Base-by-base conservation (phyloP, 2,113 vertebrate species). In the Microtus ochrogaster region DNA sequence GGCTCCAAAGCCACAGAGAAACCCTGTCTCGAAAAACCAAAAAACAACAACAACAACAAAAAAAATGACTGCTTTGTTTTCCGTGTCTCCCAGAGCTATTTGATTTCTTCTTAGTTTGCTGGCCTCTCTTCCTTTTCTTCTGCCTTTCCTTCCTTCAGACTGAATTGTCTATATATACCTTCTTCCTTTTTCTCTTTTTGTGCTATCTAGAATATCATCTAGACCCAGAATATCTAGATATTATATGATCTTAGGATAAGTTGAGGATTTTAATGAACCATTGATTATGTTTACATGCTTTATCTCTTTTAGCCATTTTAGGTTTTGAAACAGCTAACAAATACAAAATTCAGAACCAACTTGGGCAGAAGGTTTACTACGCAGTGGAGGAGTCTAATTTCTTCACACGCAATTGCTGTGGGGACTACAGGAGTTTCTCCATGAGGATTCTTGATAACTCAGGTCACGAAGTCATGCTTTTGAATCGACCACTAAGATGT, bases 301-400 rank as follows among this genome's bases (percentile, higher is more conserved):
- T 44, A 76, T 91, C 0, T 55, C 77, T 90, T 93, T 85, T 97
- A 99, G 99, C 98, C 73, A 49, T 99, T 3, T 96, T 96, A 63
- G 98, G 98, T 68, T 99, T 99, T 89, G 99, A 99, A 98, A 99
- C 98, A 92, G 99, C 97, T 94, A 99, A 99, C 97, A 99, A 99
- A 95, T 99, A 99, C 0, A 99, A 99, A 96, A 98, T 99, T 13
- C 99, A 98, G 44, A 99, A 99, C 78, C 39, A 94, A 0, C 33
- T 99, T 98, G 99, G 99, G 3, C 99, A 99, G 97, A 99, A 98
- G 4, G 98, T 99, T 74, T 99, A 99, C 97, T 99, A 99, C 78
- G 99, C 99, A 0, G 98, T 97, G 0, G 99, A 99, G 97, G 99
- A 99, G 90, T 99, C 98, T 13, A 99, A 99, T 97, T 99, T 98